These are phyloP conservation scores for Phengaris arion DNA, from an alignment of 2,888 invertebrate species.

Conservation along the genomic window DNA sequence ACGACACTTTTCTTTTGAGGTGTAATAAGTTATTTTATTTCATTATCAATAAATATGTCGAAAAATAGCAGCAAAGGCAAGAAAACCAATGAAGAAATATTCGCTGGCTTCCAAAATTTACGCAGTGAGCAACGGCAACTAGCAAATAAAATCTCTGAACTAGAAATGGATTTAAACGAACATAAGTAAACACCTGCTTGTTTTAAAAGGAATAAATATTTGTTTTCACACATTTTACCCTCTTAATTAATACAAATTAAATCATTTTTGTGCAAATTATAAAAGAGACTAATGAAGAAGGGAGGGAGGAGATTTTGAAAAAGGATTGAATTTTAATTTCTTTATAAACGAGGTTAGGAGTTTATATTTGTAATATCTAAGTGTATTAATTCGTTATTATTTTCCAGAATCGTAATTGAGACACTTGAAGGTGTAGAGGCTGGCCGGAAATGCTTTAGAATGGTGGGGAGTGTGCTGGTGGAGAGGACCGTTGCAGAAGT, in stretches of 20 bases:
- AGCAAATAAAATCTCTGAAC: constrained; percentile 92
- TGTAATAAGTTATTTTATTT: not conserved
- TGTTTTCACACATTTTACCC: not conserved
- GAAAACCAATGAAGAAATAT: constrained; percentile 87
- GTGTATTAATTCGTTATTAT: not conserved
- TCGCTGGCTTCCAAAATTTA: constrained; percentile 91
- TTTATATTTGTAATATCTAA: not conserved
- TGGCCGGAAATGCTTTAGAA: constrained; percentile 92
- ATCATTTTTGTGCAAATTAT: not conserved
- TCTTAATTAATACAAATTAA: not conserved
- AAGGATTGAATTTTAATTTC: not conserved
- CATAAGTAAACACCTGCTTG: constrained; percentile 86
- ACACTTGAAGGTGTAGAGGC: constrained; percentile 92
- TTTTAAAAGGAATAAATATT: not conserved
- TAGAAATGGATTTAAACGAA: constrained; percentile 96
- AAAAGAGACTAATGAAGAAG: not conserved
- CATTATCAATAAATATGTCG: constrained; percentile 47
- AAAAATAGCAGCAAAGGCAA: constrained; percentile 56
- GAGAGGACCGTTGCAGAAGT: constrained; percentile 96
- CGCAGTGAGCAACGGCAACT: constrained; percentile 92
- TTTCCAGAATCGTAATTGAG: constrained; percentile 92
- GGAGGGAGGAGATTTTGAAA: no score
- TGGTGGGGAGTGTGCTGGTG: constrained; percentile 95
- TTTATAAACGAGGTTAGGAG: not conserved
- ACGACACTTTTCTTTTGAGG: not conserved